A percentile compares a stretch with the other conserved stretches of the same genome.
Evolutionary conservation across 2,113 vertebrate species (phyloP).

Genomic region (Odontophorus gujanensis): DNA sequence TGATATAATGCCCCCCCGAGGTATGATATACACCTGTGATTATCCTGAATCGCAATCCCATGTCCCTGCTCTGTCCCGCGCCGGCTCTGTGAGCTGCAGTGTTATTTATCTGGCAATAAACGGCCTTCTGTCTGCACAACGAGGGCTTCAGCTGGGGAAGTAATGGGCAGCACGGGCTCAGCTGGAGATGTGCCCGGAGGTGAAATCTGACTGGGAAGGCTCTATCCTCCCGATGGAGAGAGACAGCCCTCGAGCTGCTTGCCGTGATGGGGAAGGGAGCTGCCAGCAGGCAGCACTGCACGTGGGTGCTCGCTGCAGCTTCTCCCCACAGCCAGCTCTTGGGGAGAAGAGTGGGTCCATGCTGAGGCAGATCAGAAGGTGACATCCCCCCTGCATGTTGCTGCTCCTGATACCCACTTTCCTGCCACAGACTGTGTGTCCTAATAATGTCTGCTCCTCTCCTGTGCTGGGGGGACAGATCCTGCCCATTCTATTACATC

Average conservation of each 20-base stretch:
- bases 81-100: not conserved
- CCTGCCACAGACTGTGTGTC: not conserved
- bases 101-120: conserved; percentile 46
- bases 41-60: conserved; percentile 5
- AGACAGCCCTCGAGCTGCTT: not conserved
- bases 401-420: not conserved
- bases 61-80: not conserved
- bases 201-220: not conserved
- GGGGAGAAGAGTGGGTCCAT: not conserved
- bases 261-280: not conserved
- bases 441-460: not conserved
- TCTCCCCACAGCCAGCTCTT: not conserved
- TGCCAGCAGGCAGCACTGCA: not conserved
- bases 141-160: not conserved
- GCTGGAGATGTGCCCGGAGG: conserved; percentile 21
- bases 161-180: conserved; percentile 12
- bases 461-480: not conserved
- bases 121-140: not conserved
- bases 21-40: conserved; percentile 28
- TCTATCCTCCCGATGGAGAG: accelerated
- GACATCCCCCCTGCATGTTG: not conserved
- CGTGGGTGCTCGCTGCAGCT: accelerated
- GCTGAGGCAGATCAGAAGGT: not conserved
- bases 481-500: not conserved
- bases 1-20: conserved; percentile 1